Evolutionary conservation across 2,113 vertebrate species (phyloP).

Genomic region (Drymodes brunneopygia): DNA sequence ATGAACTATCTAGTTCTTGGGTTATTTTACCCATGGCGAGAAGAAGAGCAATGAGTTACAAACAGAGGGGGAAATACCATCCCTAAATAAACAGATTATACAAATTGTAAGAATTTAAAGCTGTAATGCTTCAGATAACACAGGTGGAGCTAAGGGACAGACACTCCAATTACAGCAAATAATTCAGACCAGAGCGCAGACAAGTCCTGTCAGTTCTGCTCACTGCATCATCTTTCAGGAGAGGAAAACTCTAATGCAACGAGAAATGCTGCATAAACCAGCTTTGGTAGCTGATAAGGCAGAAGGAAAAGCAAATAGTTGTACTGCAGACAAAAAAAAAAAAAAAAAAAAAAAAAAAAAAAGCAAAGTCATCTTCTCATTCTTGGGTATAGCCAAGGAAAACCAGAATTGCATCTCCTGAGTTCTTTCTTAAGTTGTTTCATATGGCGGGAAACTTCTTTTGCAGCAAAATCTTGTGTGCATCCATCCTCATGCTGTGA

Average conservation of each 20-base stretch:
- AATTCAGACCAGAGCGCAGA: conserved; percentile 16
- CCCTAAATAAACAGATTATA: not conserved
- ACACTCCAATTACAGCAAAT: not conserved
- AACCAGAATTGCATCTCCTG: not conserved
- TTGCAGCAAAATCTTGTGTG: not conserved
- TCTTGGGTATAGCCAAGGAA: not conserved
- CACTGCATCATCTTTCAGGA: not conserved
- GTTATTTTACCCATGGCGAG: not conserved
- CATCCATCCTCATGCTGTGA: not conserved
- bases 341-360: not conserved
- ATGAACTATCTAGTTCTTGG: not conserved
- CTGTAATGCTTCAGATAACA: not conserved
- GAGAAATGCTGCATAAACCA: conserved; percentile 1
- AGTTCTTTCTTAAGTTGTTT: not conserved
- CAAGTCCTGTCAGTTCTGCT: conserved; percentile 6
- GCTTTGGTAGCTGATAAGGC: not conserved
- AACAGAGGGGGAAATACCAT: not conserved
- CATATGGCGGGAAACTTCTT: not conserved
- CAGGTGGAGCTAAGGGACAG: not conserved
- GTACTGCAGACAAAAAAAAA: not conserved
- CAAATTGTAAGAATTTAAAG: not conserved
- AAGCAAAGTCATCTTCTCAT: not conserved
- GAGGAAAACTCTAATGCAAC: not conserved
- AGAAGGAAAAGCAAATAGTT: not conserved
- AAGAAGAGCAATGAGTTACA: not conserved